These are phyloP conservation scores for Allygus modestus DNA, from an alignment of 2,888 invertebrate species.

Conservation along the genomic window DNA sequence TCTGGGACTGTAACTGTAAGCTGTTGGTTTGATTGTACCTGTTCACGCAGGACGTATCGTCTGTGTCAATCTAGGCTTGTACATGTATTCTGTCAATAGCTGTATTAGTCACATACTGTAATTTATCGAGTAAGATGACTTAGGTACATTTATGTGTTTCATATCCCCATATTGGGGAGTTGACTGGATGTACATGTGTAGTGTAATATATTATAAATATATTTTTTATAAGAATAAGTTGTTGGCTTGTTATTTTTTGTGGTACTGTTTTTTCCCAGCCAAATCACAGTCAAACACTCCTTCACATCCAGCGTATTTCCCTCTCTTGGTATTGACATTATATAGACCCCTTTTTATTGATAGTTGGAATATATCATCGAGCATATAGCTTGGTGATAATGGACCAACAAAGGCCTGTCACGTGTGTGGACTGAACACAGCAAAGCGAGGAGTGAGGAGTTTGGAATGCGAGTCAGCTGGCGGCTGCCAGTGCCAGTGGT, in stretches of 20 bases:
- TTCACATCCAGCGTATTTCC: no score
- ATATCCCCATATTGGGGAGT: constrained; percentile 67
- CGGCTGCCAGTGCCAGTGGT: no score
- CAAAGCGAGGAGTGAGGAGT: no score
- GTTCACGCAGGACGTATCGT: constrained; percentile 55
- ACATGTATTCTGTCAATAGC: constrained; percentile 46
- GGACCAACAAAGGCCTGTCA: no score
- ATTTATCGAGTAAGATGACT: constrained; percentile 55
- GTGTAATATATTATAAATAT: constrained; percentile 69
- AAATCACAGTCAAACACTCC: no score
- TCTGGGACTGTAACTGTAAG: constrained; percentile 35
- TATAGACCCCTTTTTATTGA: no score
- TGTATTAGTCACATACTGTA: constrained; percentile 65
- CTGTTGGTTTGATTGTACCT: constrained; percentile 56
- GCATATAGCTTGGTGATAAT: no score
- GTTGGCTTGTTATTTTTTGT: constrained; percentile 14
- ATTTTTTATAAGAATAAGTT: constrained; percentile 68
- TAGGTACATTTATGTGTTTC: constrained; percentile 59
- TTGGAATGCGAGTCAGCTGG: no score
- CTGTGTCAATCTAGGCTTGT: constrained; percentile 56
- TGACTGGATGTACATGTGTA: constrained; percentile 68
- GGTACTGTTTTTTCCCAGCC: not conserved
- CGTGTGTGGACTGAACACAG: no score
- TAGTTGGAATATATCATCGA: no score
- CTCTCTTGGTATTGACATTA: no score